Base-by-base conservation (phyloP, 2,888 invertebrate genomes). In the Nomada hirtipes region DNA sequence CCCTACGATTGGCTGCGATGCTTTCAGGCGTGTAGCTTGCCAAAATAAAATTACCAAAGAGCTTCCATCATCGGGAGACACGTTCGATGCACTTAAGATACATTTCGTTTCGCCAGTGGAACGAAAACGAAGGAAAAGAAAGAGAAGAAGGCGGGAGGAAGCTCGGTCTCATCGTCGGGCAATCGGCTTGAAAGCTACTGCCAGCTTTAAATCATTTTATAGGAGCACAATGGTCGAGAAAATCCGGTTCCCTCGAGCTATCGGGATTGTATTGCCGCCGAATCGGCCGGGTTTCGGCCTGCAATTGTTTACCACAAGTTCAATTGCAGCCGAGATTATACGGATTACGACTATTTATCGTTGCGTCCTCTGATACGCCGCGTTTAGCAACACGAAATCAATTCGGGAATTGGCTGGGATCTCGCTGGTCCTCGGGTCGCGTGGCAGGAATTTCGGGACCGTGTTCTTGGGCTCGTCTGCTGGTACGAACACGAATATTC, bases 191-290 rank as follows among this genome's bases (percentile, higher is more conserved):
- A 57, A 71, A 72, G 71, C 61, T 23, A 11, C n/a, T 44, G 50
- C 52, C 50, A 4, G 42, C 36, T 71, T 80, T 80, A 67, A 80
- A 63, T 63, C 79, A 44, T 67, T 77, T 29, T 26, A 18, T 36
- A 13, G 26, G 4, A 26, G 57, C 11, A 77, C 71, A 77, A 77
- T 77, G 57, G 36, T n/a, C 67, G n/a, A 36, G 67, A 11, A 67
- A 77, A 72, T 80, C 77, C 71, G 53, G 57, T 68, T 61, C 76
- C 77, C 79, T 61, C 50, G 18, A 60, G 42, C 47, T 67, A 67
- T 67, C 36, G 59, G 23, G 64, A 52, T 26, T 20, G 36, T n/a
- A 64, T 65, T 70, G 64, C 65, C 47, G 60, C 20, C 18, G 50
- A 20, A 20, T 42, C 47, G 15, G 0, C 15, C 1, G 44, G 61